These are phyloP conservation scores for Andricus curvator DNA, from an alignment of 2,888 invertebrate species.

Conservation along the genomic window DNA sequence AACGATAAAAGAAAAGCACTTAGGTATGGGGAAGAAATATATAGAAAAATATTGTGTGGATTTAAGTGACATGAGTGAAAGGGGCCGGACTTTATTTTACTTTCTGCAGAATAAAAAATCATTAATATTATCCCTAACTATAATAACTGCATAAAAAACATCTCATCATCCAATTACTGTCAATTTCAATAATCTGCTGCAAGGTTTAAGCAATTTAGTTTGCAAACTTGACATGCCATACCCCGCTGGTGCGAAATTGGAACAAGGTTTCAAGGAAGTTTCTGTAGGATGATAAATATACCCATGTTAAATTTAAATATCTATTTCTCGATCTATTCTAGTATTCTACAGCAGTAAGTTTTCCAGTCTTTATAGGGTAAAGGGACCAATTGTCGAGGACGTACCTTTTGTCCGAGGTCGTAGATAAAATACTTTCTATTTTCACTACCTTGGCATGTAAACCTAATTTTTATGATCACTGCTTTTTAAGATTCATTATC, in stretches of 20 bases:
- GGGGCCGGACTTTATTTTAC: neutral
- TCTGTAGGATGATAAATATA: neutral
- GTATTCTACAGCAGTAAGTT: neutral
- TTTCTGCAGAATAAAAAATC: neutral
- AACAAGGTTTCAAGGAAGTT: neutral
- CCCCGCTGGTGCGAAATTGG: neutral
- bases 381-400: too few species aligned
- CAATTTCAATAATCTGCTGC: neutral
- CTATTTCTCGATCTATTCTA: neutral
- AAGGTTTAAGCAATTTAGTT: neutral
- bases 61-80: neutral
- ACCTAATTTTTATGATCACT: too few species aligned
- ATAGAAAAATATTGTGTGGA: slow-evolving; percentile 2
- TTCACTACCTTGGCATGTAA: too few species aligned
- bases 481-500: too few species aligned
- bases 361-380: neutral
- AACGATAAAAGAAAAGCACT: neutral
- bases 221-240: neutral
- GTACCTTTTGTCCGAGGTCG: too few species aligned
- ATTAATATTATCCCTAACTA: too few species aligned
- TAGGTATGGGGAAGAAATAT: neutral
- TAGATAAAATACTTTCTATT: too few species aligned
- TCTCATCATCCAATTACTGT: too few species aligned
- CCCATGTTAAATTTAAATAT: neutral
- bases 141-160: too few species aligned